Percentiles rank a stretch among this genome's conserved stretches.
Evolutionary conservation across 1,140 invertebrate species (phyloP).

Genomic region (Temnothorax nylanderi): DNA sequence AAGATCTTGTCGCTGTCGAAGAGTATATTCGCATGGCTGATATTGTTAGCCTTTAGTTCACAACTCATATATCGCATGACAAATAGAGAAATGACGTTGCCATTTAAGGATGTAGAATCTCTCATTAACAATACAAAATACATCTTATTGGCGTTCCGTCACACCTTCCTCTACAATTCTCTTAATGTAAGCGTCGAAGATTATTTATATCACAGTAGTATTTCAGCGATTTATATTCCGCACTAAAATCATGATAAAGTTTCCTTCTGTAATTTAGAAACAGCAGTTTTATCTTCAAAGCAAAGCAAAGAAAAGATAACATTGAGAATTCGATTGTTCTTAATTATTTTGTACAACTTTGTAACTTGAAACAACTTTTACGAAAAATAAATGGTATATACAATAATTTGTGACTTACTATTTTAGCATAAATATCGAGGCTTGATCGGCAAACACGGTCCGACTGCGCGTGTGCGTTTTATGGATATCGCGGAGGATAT

Average conservation of each 20-base stretch:
- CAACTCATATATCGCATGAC: slow-evolving; percentile 72
- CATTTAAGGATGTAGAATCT: slow-evolving; percentile 67
- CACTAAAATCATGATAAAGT: background rate
- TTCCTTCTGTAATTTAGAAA: background rate
- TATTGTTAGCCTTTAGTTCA: slow-evolving; percentile 70
- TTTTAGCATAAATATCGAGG: background rate
- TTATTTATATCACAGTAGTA: background rate
- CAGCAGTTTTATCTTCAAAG: background rate
- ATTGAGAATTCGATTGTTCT: background rate
- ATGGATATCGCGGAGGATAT: slow-evolving; percentile 4
- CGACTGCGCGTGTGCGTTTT: background rate
- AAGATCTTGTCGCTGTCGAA: slow-evolving; percentile 68
- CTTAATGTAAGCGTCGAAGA: background rate
- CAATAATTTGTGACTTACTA: background rate
- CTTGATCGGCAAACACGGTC: background rate
- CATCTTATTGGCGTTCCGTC: slow-evolving; percentile 52
- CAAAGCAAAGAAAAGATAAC: background rate
- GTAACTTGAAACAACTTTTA: background rate
- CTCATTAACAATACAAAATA: slow-evolving; percentile 72
- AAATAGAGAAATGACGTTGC: slow-evolving; percentile 52
- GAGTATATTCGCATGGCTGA: slow-evolving; percentile 71
- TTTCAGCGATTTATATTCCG: background rate
- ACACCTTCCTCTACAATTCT: slow-evolving; percentile 42
- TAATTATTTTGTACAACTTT: background rate
- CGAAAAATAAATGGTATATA: background rate